phyloP scores from a whole-genome alignment of 1,140 invertebrate species.

The Dinoponera quadriceps region DNA sequence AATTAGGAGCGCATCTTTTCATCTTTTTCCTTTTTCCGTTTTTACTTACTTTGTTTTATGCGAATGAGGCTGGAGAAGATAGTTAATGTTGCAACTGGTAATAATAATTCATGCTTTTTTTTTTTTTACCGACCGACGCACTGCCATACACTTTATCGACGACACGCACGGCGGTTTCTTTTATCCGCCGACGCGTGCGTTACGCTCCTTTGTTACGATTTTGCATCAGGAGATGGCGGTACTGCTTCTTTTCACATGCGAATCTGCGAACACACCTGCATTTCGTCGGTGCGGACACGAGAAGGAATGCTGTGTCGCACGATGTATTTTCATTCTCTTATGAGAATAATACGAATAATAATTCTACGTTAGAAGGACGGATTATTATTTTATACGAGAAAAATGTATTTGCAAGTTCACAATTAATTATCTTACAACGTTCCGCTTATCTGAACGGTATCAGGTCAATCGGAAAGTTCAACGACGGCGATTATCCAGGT shows the following conservation, averaged over 20 bases:
- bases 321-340: too few species aligned
- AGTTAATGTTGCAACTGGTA: neutral
- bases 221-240: slow-evolving; percentile 55
- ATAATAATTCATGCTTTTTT: slow-evolving; percentile 14
- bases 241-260: neutral
- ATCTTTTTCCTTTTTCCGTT: neutral
- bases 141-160: slow-evolving; percentile 53
- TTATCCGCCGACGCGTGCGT: slow-evolving; percentile 18
- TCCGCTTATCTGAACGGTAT: too few species aligned
- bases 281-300: neutral
- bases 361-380: too few species aligned
- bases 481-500: too few species aligned
- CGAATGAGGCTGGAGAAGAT: neutral
- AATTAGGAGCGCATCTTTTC: too few species aligned
- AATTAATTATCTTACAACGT: neutral
- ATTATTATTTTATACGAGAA: too few species aligned
- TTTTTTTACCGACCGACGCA: slow-evolving; percentile 50
- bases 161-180: neutral
- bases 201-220: neutral
- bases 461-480: too few species aligned
- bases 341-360: too few species aligned
- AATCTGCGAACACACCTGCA: neutral
- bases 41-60: neutral
- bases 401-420: neutral
- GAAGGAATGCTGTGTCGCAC: too few species aligned